Evolutionary conservation across 1,140 invertebrate species (phyloP), one percentile per base, ranked within the genome.

Genomic region (Radopholus similis): DNA sequence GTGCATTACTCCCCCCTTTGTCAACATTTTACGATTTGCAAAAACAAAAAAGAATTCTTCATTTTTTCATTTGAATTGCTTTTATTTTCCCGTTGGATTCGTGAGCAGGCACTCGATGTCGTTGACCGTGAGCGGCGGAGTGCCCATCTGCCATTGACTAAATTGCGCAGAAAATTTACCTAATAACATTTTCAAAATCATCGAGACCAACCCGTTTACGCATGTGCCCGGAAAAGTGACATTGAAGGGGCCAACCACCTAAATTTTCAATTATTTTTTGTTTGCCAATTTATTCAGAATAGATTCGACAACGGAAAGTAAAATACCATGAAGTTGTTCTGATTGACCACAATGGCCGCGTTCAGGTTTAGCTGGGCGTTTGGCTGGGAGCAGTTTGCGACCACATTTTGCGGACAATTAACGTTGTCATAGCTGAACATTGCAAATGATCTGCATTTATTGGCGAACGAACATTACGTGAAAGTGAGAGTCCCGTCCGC

Each of bases 271-370:
- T n/a, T n/a, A n/a, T n/a, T n/a, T n/a, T n/a, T n/a, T n/a, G n/a
- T n/a, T n/a, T n/a, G n/a, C n/a, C n/a, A n/a, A n/a, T n/a, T n/a
- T n/a, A n/a, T n/a, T n/a, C n/a, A n/a, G n/a, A n/a, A n/a, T n/a
- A n/a, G n/a, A n/a, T n/a, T n/a, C n/a, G 40, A 15, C 15, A 15
- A n/a, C 40, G 40, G 40, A 15, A 15, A n/a, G 21, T 42, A 42
- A n/a, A 15, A 15, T n/a, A n/a, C n/a, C 30, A 64, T 32, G 18
- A 64, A 64, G 42, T 64, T 64, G n/a, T 55, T 34, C 11, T n/a
- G 18, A n/a, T 64, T 64, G 4, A 56, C 63, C 5, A 64, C 63
- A 62, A 64, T 64, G 13, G 49, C 63, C 13, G 63, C 63, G 32
- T 64, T 57, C 26, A 64, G 47, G 18, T 64, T 30, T 21, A 64